Evolutionary conservation across 2,113 vertebrate genomes (phyloP).

Genomic region (Cheilinus undulatus): DNA sequence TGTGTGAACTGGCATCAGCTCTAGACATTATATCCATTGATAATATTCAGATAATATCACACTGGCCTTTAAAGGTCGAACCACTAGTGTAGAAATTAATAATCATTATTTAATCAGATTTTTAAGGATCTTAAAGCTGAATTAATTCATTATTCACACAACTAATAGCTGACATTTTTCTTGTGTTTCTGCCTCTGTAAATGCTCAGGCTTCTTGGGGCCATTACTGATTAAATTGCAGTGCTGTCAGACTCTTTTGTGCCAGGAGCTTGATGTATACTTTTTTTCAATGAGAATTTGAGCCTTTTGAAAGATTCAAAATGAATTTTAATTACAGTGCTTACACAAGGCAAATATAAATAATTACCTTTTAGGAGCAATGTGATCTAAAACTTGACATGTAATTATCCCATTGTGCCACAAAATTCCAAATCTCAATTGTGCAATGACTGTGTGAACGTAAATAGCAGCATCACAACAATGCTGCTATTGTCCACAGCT

Average conservation of each 20-base stretch:
- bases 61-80: conserved; percentile 40
- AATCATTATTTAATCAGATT: conserved; percentile 42
- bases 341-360: conserved; percentile 59
- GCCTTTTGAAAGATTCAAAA: conserved; percentile 62
- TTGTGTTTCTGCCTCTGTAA: conserved; percentile 32
- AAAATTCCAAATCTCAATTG: conserved; percentile 27
- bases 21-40: background rate
- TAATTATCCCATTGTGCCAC: conserved; percentile 43
- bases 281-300: conserved; percentile 52
- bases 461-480: conserved; percentile 41
- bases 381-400: conserved; percentile 55
- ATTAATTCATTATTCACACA: conserved; percentile 42
- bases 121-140: conserved; percentile 33
- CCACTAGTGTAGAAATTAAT: conserved; percentile 13
- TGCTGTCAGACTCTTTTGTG: conserved; percentile 55
- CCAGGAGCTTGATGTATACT: conserved; percentile 58
- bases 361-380: conserved; percentile 55
- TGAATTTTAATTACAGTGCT: conserved; percentile 62
- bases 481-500: conserved; percentile 20
- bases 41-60: conserved; percentile 6
- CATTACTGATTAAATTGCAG: conserved; percentile 55
- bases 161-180: conserved; percentile 41
- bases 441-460: conserved; percentile 30
- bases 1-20: background rate
- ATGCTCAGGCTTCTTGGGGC: conserved; percentile 50